A percentile compares a stretch with the other conserved stretches of the same genome.
These are phyloP conservation scores for Rousettus leschenaultii DNA, from an alignment of 2,113 vertebrate species.

Conservation along the genomic window DNA sequence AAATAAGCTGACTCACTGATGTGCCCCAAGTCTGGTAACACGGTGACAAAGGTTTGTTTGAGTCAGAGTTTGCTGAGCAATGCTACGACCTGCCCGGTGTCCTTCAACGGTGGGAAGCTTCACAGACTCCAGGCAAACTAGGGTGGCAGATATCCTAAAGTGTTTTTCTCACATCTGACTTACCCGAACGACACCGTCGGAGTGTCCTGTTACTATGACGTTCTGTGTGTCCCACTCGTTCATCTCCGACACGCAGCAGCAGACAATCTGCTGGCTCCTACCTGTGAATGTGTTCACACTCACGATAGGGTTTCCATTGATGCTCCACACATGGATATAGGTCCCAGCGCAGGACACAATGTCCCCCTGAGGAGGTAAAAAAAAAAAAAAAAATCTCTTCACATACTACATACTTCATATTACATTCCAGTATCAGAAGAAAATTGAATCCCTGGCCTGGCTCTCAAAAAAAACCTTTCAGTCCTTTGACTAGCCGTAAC, in stretches of 20 bases:
- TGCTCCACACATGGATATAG: conserved; percentile 98
- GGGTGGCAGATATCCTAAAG: fast-evolving
- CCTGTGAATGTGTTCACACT: conserved; percentile 98
- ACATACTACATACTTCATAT: neutral
- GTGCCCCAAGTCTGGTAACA: neutral
- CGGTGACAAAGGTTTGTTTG: no score
- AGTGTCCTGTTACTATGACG: conserved; percentile 97
- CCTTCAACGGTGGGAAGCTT: neutral
- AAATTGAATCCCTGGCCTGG: neutral
- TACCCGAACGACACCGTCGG: conserved; percentile 96
- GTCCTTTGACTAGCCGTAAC: neutral
- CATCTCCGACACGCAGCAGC: conserved; percentile 98
- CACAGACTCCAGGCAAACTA: no score
- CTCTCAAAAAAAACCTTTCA: neutral
- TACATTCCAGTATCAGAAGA: neutral
- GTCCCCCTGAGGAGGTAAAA: conserved; percentile 87
- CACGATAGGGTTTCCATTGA: conserved; percentile 95
- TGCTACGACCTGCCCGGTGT: neutral
- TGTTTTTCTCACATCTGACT: conserved; percentile 16
- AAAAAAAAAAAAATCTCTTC: neutral
- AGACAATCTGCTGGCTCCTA: conserved; percentile 95
- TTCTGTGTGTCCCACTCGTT: conserved; percentile 99
- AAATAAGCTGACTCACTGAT: neutral
- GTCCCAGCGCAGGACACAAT: conserved; percentile 97
- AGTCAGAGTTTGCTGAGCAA: neutral